Evolutionary conservation across 2,113 vertebrate species (phyloP), one percentile per base, ranked within the genome.

Genomic region (Aphelocoma coerulescens): DNA sequence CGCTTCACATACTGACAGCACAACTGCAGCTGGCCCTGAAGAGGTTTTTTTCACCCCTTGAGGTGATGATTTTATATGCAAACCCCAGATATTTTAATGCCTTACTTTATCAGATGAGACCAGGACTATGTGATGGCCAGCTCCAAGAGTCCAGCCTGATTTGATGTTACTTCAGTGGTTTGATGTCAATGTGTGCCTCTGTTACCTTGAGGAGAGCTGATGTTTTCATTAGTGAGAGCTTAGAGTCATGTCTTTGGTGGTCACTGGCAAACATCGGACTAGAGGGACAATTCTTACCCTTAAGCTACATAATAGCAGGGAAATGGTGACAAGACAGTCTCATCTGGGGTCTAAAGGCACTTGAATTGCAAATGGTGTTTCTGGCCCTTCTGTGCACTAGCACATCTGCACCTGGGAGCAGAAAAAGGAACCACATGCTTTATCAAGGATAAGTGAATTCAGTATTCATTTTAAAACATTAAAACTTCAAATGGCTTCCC

Each of bases 301-400:
- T 81, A 91, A 93, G 57, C 51, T 76, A 51, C 48, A 57, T 55
- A 83, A 65, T 57, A 69, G 48, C 12, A 10, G 81, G 67, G 39
- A 84, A 92, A 44, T 4, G 1, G 20, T 61, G 87, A 65, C 11
- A 8, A 75, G 84, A 88, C 85, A 82, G 85, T 49, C 48, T 75
- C 75, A 72, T 44, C 89, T 58, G 69, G 54, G 62, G 57, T 93
- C 85, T 93, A 84, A 69, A 94, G 72, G 81, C 80, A 82, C 91
- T 88, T 95, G 93, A 93, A 96, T 95, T 94, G 81, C 67, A 97
- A 96, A 97, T 82, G 35, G 65, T 85, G 88, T 80, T 96, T 58
- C 67, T 85, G 65, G 94, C 88, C 84, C 71, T 96, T 94, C 46
- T 24, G 17, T 92, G 86, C 41, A n/a, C 7, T 6, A 3, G 2